A percentile compares a stretch with the other conserved stretches of the same genome.
phyloP scores from a whole-genome alignment of 2,888 invertebrate species.

The Oscheius onirici region DNA sequence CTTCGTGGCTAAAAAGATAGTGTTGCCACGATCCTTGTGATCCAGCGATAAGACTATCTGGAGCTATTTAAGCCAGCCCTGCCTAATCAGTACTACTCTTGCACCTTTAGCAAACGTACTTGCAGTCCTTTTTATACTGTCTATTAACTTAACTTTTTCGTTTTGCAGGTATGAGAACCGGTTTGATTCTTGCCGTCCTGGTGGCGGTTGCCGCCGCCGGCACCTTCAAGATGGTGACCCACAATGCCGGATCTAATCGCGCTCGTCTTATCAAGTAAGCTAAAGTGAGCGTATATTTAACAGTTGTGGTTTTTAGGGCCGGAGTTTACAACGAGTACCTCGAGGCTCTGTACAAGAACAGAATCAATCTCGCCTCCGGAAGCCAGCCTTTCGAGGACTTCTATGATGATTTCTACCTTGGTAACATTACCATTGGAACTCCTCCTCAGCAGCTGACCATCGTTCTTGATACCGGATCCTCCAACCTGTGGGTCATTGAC shows the following conservation, averaged over 20 bases:
- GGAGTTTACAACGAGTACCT: constrained; percentile 38
- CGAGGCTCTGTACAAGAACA: constrained; percentile 31
- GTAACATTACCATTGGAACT: constrained; percentile 66
- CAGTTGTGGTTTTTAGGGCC: constrained; percentile 16
- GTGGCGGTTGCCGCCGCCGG: constrained; percentile 52
- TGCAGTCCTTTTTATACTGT: not conserved
- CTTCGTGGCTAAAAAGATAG: constrained; percentile 20
- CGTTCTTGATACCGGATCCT: constrained; percentile 64
- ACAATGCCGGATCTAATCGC: constrained; percentile 42
- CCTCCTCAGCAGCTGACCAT: constrained; percentile 57
- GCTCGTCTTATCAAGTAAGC: constrained; percentile 49
- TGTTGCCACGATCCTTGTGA: constrained; percentile 26
- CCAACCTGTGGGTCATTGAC: constrained; percentile 67
- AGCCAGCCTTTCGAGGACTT: constrained; percentile 64
- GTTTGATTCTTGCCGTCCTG: constrained; percentile 50
- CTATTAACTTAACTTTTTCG: not conserved
- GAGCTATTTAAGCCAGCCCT: constrained; percentile 7
- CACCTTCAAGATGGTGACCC: constrained; percentile 44
- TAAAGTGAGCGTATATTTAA: not conserved
- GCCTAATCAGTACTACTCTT: not conserved
- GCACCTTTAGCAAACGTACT: not conserved
- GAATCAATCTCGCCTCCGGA: constrained; percentile 44
- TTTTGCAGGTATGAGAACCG: constrained; percentile 43
- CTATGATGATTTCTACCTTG: constrained; percentile 67
- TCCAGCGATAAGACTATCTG: constrained; percentile 15